Conservation (phyloP, 2,797 vertebrate species). For the Poeciliopsis paucimaculata region DNA sequence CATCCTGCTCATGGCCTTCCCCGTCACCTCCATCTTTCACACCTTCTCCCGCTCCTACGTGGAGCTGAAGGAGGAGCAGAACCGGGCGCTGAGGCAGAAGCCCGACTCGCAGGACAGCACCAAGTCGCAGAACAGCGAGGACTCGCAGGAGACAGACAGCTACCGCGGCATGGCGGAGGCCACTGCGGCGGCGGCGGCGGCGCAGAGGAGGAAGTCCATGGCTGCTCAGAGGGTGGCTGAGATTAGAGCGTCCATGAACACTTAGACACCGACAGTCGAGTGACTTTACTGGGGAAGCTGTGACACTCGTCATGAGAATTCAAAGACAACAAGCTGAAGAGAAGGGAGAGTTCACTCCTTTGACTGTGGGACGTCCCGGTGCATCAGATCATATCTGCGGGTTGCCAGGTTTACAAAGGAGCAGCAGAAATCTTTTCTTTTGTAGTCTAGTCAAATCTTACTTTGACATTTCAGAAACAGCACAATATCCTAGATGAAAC, state of each 20-base stretch:
- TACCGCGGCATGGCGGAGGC: constrained; percentile 65
- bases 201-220: constrained; percentile 71
- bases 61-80: constrained; percentile 94
- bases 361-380: constrained; percentile 32
- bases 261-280: constrained; percentile 23
- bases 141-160: constrained; percentile 75
- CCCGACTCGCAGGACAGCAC: constrained; percentile 82
- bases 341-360: constrained; percentile 43
- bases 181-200: constrained; percentile 22
- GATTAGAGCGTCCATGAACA: constrained; percentile 53
- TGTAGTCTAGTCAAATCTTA: constrained; percentile 21
- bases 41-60: constrained; percentile 96
- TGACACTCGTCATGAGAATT: constrained; percentile 32
- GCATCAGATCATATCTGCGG: constrained; percentile 36
- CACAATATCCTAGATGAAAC: constrained; percentile 19
- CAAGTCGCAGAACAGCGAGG: constrained; percentile 77
- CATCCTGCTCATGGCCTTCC: constrained; percentile 97
- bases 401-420: constrained; percentile 19
- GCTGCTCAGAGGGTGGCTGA: constrained; percentile 67
- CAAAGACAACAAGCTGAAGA: constrained; percentile 42
- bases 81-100: constrained; percentile 79
- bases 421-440: constrained; percentile 22
- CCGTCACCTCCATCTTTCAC: constrained; percentile 97
- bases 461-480: constrained; percentile 23
- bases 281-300: constrained; percentile 6